Evolutionary conservation across 2,888 invertebrate genomes (phyloP).

Genomic region (Lamellibrachia columna): DNA sequence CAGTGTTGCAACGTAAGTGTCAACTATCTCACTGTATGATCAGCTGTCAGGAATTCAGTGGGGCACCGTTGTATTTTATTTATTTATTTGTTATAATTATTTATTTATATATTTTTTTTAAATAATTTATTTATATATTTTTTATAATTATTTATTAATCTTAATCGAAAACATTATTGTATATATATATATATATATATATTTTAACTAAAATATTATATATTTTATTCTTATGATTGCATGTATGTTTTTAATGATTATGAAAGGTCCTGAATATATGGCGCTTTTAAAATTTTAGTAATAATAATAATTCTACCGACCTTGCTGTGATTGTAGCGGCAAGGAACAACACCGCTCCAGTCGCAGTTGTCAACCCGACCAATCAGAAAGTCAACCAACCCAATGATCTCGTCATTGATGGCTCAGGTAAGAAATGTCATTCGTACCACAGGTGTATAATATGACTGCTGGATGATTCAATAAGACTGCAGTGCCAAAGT

Average conservation of each 20-base stretch:
- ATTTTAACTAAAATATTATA: background rate
- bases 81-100: background rate
- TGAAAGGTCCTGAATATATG: too few species aligned
- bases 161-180: background rate
- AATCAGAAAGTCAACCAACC: constrained; percentile 88
- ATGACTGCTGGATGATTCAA: background rate
- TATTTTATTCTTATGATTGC: too few species aligned
- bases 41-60: background rate
- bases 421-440: constrained; percentile 63
- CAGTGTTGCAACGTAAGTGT: constrained; percentile 78
- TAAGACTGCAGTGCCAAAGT: too few species aligned
- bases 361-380: constrained; percentile 85
- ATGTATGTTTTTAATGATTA: too few species aligned
- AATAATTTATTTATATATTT: constrained; percentile 6
- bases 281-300: background rate
- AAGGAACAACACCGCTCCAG: constrained; percentile 78
- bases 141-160: background rate
- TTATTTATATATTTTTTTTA: background rate
- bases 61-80: background rate
- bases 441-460: background rate
- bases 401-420: constrained; percentile 90
- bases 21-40: background rate
- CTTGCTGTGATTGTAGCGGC: background rate
- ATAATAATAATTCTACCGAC: background rate
- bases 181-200: constrained; percentile 25